Conservation (phyloP, 2,888 invertebrate genomes). For the Chymomyza caudatula region DNA sequence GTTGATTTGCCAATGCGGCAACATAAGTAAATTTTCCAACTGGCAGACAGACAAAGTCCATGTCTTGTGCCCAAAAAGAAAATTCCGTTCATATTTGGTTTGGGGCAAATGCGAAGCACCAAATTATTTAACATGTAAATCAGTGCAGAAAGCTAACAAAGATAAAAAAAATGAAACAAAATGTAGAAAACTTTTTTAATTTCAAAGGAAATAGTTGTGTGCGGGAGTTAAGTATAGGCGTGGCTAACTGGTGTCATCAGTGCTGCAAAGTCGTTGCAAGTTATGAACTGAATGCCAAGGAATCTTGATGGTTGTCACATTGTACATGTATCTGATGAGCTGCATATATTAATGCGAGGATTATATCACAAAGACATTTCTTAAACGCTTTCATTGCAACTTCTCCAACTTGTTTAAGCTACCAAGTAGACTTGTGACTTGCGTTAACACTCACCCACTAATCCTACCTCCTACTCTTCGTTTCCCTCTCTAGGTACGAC, state of each 20-base stretch:
- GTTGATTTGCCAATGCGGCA: constrained; percentile 49
- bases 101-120: constrained; percentile 25
- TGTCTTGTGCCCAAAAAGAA: background rate
- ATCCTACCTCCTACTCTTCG: too few relatives aligned
- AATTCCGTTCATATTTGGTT: background rate
- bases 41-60: background rate
- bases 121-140: constrained; percentile 71
- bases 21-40: constrained; percentile 35
- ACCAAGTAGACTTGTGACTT: too few relatives aligned
- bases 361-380: too few relatives aligned
- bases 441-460: too few relatives aligned
- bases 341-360: too few relatives aligned
- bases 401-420: too few relatives aligned
- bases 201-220: constrained; percentile 60
- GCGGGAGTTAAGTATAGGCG: constrained; percentile 1
- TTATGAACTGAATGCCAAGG: constrained; percentile 45
- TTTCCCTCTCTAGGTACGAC: too few relatives aligned
- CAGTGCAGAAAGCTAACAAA: constrained; percentile 36
- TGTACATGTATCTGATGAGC: too few relatives aligned
- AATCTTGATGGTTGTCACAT: constrained; percentile 65
- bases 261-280: constrained; percentile 21
- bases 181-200: constrained; percentile 63
- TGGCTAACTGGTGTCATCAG: background rate
- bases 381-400: too few relatives aligned
- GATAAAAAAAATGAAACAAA: background rate